Evolutionary conservation across 2,888 invertebrate species (phyloP).

Genomic region (Mactromeris polynyma): DNA sequence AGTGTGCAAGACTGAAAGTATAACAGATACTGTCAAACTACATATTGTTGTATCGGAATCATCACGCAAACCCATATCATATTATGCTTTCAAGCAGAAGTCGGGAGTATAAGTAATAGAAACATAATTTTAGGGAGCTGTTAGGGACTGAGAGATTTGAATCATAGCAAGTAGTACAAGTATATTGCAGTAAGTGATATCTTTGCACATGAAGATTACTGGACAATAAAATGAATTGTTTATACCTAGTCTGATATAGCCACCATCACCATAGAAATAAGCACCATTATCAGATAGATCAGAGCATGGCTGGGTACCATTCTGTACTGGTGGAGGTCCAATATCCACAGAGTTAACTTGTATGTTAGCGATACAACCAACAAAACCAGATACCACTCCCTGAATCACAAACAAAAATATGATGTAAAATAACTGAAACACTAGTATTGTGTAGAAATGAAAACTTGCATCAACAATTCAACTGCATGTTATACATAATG

Average conservation of each 20-base stretch:
- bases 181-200: no score
- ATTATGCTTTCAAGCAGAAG: no score
- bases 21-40: no score
- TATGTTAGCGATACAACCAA: slow-evolving; percentile 93
- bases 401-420: slow-evolving; percentile 79
- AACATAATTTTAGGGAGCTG: no score
- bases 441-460: background rate
- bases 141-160: no score
- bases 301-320: slow-evolving; percentile 66
- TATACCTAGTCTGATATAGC: slow-evolving; percentile 90
- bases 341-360: slow-evolving; percentile 91
- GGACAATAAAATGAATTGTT: slow-evolving; percentile 37
- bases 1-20: no score
- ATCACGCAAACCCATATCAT: no score
- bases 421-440: background rate
- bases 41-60: no score
- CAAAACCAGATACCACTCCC: slow-evolving; percentile 91
- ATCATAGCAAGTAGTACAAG: no score
- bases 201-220: no score
- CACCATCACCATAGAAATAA: slow-evolving; percentile 94
- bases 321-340: slow-evolving; percentile 89
- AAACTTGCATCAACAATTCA: background rate
- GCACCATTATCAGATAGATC: slow-evolving; percentile 92
- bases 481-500: background rate
- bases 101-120: no score